These are phyloP conservation scores for Vulpes lagopus DNA, from an alignment of 2,113 vertebrate genomes.

Conservation along the genomic window DNA sequence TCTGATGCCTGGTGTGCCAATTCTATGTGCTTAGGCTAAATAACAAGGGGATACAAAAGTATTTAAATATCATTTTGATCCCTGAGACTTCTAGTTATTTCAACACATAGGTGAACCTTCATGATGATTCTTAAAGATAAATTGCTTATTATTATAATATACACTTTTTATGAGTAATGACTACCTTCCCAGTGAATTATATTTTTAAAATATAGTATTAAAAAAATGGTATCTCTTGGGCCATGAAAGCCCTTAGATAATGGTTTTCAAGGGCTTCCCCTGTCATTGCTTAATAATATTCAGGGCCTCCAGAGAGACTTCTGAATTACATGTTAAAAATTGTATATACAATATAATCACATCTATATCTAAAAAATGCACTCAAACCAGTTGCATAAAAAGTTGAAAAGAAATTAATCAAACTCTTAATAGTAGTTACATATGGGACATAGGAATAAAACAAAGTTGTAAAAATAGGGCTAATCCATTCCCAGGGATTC, in stretches of 20 bases:
- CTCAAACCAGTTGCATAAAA: not conserved
- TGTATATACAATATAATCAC: not conserved
- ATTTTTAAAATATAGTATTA: not conserved
- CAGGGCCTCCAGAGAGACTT: not conserved
- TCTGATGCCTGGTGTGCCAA: not conserved
- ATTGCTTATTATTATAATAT: not conserved
- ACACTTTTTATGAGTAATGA: not conserved
- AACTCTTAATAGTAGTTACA: not conserved
- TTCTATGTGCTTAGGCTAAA: constrained; percentile 6
- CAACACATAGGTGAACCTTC: not conserved
- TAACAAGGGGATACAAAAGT: not conserved
- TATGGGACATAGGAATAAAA: not conserved
- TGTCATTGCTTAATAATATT: constrained; percentile 13
- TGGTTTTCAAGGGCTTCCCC: constrained; percentile 14
- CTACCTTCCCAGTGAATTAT: not conserved
- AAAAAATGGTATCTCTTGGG: constrained; percentile 3
- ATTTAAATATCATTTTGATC: not conserved
- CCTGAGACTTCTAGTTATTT: not conserved
- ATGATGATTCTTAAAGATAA: not conserved
- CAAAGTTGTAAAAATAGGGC: not conserved
- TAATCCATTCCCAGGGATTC: not conserved
- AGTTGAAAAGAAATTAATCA: not conserved
- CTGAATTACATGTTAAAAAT: constrained; percentile 9
- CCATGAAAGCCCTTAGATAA: not conserved
- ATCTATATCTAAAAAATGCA: not conserved